phyloP scores from a whole-genome alignment of 2,797 vertebrate genomes.

The Myotis findleyi region DNA sequence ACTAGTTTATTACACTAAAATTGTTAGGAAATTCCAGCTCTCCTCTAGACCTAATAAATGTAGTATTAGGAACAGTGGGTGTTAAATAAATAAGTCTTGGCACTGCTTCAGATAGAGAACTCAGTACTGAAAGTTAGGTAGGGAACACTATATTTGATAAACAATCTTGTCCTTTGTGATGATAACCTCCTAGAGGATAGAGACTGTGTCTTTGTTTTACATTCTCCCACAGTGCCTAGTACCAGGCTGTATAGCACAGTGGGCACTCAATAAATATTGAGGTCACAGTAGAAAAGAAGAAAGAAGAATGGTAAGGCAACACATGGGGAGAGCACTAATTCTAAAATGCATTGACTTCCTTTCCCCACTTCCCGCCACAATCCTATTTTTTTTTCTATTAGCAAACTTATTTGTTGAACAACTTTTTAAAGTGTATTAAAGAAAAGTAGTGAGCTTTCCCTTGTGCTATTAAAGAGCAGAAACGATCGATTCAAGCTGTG shows the following conservation, averaged over 20 bases:
- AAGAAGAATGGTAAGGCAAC: not conserved
- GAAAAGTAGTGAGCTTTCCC: not conserved
- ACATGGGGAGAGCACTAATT: not conserved
- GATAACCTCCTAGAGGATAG: not conserved
- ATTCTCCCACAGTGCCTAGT: not conserved
- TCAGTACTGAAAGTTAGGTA: constrained; percentile 3
- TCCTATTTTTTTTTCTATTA: not conserved
- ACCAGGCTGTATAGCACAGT: not conserved
- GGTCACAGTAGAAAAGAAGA: not conserved
- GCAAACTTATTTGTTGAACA: not conserved
- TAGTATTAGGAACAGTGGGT: not conserved
- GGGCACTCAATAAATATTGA: not conserved
- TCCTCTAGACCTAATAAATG: not conserved
- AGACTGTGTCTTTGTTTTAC: not conserved
- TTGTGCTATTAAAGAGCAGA: constrained; percentile 13
- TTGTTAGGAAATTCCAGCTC: not conserved
- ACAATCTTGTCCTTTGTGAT: not conserved
- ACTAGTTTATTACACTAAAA: not conserved
- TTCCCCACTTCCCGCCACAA: not conserved
- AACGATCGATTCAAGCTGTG: not conserved
- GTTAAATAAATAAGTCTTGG: not conserved
- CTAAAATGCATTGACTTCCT: not conserved
- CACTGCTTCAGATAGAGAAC: not conserved
- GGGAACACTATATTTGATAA: not conserved
- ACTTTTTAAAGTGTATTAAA: constrained; percentile 40